Percentiles rank a stretch among this genome's conserved stretches.
Evolutionary conservation across 2,113 vertebrate genomes (phyloP).

Genomic region (Corvus cornix): DNA sequence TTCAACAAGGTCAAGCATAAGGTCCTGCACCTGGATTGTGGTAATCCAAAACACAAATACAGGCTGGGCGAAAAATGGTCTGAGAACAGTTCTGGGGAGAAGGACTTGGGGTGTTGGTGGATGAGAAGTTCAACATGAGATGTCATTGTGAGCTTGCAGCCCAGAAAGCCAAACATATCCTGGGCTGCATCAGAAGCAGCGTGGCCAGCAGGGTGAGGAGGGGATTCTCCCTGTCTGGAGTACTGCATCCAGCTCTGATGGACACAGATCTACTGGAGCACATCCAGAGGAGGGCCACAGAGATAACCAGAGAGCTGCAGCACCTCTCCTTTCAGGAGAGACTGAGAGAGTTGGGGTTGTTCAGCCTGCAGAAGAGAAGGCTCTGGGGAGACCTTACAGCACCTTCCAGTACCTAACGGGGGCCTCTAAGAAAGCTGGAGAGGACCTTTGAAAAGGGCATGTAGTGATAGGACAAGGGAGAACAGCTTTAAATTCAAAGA

Average conservation of each 20-base stretch:
- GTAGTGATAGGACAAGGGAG: not conserved
- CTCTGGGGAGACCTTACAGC: not conserved
- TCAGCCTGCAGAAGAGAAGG: not conserved
- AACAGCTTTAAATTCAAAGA: not conserved
- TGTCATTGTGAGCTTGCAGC: not conserved
- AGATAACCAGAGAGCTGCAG: not conserved
- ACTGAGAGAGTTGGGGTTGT: not conserved
- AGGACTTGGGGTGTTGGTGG: not conserved
- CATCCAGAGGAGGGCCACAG: not conserved
- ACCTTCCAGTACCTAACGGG: not conserved
- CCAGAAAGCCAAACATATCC: not conserved
- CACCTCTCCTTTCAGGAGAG: not conserved
- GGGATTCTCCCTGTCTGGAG: not conserved
- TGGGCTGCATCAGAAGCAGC: not conserved
- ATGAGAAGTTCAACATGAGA: not conserved
- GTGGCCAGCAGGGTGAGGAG: not conserved
- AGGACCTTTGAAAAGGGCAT: not conserved
- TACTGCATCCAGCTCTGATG: not conserved
- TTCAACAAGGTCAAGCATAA: not conserved
- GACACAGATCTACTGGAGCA: not conserved
- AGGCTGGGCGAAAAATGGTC: fast-evolving
- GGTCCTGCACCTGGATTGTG: not conserved
- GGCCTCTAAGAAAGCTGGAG: not conserved
- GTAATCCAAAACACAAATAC: not conserved
- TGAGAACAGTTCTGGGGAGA: not conserved